Base-by-base conservation (phyloP, 2,888 invertebrate genomes). In the Miltochrista miniata region DNA sequence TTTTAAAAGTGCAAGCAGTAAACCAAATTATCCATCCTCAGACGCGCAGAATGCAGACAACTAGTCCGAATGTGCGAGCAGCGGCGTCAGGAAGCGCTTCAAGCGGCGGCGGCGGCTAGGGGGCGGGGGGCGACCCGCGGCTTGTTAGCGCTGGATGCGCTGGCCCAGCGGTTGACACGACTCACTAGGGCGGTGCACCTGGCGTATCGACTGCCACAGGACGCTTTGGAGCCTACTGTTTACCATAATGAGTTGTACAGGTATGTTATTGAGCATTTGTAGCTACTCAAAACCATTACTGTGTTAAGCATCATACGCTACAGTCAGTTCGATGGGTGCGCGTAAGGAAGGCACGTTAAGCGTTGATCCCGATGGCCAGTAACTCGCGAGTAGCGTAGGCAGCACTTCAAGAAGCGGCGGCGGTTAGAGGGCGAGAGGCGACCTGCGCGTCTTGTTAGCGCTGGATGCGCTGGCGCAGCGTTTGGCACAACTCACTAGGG, bases 31-130 rank as follows among this genome's bases (percentile, higher is more conserved):
- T 24, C 18, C 5, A 2, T n/a, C 11, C 1, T 0, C 11, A 93
- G 96, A 59, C 94, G 95, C 34, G 96, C 95, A 45, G 96, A 96
- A 75, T 96, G 96, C 71, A 94, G 95, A 9, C 96, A 96, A 75
- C 91, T 96, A 54, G 95, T 96, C 50, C 93, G 96, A 62, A 93
- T 96, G 79, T 96, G 95, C 76, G 97, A 97, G 82, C 96, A 96
- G 85, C 93, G 96, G 69, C 94, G 95, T 80, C 95, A 90, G 74
- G 83, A 87, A 71, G 69, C 93, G 67, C 68, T 80, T 47, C 72
- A 72, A 45, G 67, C 72, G 44, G 74, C 73, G 46, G 67, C 72
- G 41, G 69, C 73, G 49, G 78, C 81, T 57, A 51, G 94, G 94
- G 48, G 86, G 95, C 64, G 93, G 94, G 85, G 56, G 71, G 87